Percentiles rank a stretch among this genome's conserved stretches.
phyloP scores from a whole-genome alignment of 64 coral and sea anemone genomes.

The Montipora cactus region DNA sequence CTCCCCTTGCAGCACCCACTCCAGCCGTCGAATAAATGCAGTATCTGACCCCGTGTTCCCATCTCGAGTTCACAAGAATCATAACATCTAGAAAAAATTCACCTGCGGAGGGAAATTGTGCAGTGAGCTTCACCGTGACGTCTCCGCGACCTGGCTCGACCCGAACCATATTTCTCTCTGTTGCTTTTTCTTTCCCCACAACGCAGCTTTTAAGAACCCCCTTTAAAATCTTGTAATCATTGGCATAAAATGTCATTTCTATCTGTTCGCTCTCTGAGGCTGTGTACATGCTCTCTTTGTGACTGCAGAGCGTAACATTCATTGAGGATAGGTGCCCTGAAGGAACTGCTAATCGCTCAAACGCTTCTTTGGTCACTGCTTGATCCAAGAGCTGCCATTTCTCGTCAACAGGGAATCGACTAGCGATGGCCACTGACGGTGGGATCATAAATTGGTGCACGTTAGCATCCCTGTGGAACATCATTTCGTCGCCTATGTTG shows the following conservation, averaged over 20 bases:
- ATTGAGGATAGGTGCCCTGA: slow-evolving; percentile 16
- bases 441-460: slow-evolving; percentile 47
- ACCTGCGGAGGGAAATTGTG: slow-evolving; percentile 62
- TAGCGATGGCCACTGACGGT: slow-evolving; percentile 47
- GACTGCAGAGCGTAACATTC: slow-evolving; percentile 41
- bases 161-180: slow-evolving; percentile 7
- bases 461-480: slow-evolving; percentile 63
- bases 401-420: slow-evolving; percentile 42
- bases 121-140: slow-evolving; percentile 29
- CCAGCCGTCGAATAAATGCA: slow-evolving; percentile 48
- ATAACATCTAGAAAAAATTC: slow-evolving; percentile 42
- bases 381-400: slow-evolving; percentile 74
- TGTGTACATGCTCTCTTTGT: slow-evolving; percentile 55
- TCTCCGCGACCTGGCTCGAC: slow-evolving; percentile 1
- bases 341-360: slow-evolving; percentile 44
- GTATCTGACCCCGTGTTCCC: slow-evolving; percentile 65
- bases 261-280: slow-evolving; percentile 44
- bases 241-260: slow-evolving; percentile 65
- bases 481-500: slow-evolving; percentile 25
- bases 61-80: slow-evolving; percentile 44
- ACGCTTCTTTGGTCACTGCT: slow-evolving; percentile 19
- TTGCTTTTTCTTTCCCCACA: background rate
- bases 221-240: slow-evolving; percentile 37
- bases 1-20: slow-evolving; percentile 8
- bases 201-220: slow-evolving; percentile 38